Percentiles rank a stretch among this genome's conserved stretches.
phyloP scores from a whole-genome alignment of 2,888 invertebrate species.

The Helicoverpa assulta region DNA sequence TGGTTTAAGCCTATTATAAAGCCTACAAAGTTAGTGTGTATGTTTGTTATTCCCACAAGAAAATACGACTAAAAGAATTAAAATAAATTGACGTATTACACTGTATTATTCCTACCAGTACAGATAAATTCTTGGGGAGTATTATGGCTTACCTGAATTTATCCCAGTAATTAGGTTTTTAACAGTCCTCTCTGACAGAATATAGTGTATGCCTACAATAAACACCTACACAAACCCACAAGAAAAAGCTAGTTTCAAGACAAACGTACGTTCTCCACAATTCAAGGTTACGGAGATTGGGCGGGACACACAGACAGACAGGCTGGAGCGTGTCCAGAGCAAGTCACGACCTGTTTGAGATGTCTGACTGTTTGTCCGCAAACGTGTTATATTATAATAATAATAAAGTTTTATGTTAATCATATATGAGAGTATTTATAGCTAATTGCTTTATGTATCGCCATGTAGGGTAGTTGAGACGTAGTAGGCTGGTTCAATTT shows the following conservation, averaged over 20 bases:
- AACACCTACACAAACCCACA: constrained; percentile 15
- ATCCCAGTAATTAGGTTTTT: too few species aligned
- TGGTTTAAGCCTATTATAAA: too few species aligned
- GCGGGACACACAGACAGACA: constrained; percentile 55
- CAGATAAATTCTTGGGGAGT: too few species aligned
- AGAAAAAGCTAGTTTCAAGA: constrained; percentile 29
- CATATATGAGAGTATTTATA: constrained; percentile 42
- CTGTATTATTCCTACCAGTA: too few species aligned
- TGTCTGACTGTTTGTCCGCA: constrained; percentile 48
- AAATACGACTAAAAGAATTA: too few species aligned
- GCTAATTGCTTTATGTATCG: constrained; percentile 38
- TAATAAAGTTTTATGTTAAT: constrained; percentile 52
- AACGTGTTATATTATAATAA: constrained; percentile 48
- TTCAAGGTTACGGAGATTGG: constrained; percentile 62
- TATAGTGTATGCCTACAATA: background rate
- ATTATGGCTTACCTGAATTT: too few species aligned
- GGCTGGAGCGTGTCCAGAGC: constrained; percentile 54
- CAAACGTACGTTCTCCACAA: constrained; percentile 49
- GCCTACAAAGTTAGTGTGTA: too few species aligned
- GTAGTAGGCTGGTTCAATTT: constrained; percentile 14
- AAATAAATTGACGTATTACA: too few species aligned
- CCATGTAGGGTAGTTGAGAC: constrained; percentile 29
- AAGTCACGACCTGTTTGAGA: constrained; percentile 60
- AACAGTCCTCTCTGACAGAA: too few species aligned
- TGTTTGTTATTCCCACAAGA: too few species aligned